Evolutionary conservation across 2,113 vertebrate species (phyloP).

Genomic region (Stomatorhinus ivindoensis): DNA sequence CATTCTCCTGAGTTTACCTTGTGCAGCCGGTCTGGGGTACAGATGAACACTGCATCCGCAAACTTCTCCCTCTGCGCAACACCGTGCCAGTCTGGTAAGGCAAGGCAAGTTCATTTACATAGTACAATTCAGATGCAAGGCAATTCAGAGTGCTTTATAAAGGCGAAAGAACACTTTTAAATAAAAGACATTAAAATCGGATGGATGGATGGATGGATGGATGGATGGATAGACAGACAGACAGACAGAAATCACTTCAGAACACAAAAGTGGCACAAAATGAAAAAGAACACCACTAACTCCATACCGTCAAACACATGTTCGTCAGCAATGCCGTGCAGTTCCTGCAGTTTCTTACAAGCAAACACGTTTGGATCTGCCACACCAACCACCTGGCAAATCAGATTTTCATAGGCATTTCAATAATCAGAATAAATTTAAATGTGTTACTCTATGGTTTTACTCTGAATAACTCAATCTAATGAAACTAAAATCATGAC

Average conservation of each 20-base stretch:
- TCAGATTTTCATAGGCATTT: not conserved
- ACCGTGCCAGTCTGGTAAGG: conserved; percentile 57
- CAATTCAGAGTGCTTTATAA: too few relatives aligned
- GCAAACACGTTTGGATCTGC: conserved; percentile 64
- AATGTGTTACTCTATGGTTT: not conserved
- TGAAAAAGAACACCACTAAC: not conserved
- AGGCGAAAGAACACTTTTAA: too few relatives aligned
- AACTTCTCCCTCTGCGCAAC: conserved; percentile 61
- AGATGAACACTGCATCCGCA: conserved; percentile 70
- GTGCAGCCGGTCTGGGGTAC: conserved; percentile 69
- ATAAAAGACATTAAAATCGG: too few relatives aligned
- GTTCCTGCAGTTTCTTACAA: conserved; percentile 52
- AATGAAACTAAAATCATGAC: not conserved
- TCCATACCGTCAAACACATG: conserved; percentile 61
- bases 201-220: too few relatives aligned
- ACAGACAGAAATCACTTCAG: not conserved
- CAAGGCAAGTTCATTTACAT: not conserved
- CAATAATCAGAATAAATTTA: not conserved
- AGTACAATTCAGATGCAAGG: too few relatives aligned
- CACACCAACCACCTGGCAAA: conserved; percentile 61
- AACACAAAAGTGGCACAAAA: not conserved
- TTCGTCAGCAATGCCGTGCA: conserved; percentile 49
- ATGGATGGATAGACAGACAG: too few relatives aligned
- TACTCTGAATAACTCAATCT: not conserved
- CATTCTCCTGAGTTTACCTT: conserved; percentile 51